Evolutionary conservation across 2,113 vertebrate genomes (phyloP).

Genomic region (Elephantulus edwardii): DNA sequence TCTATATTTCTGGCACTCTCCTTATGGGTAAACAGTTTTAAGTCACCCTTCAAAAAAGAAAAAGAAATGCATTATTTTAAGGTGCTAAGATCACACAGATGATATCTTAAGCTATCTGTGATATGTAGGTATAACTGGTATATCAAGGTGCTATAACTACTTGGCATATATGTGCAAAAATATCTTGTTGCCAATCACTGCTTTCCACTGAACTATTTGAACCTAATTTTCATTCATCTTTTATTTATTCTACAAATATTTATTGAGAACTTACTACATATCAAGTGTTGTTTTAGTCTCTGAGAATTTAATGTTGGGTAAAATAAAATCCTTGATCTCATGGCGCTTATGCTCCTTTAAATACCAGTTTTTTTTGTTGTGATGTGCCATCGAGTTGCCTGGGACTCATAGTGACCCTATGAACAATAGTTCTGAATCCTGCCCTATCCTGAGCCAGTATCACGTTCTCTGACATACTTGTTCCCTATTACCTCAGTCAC

Average conservation of each 20-base stretch:
- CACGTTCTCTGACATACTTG: too few species aligned
- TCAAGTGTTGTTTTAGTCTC: neutral
- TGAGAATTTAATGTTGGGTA: neutral
- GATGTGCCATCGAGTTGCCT: too few species aligned
- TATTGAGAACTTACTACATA: neutral
- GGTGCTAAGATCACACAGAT: constrained; percentile 3
- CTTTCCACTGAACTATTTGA: neutral
- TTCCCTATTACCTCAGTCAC: too few species aligned
- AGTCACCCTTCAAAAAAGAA: constrained; percentile 11
- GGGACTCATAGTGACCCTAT: too few species aligned
- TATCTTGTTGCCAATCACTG: neutral
- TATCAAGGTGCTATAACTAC: neutral
- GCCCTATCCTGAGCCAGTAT: too few species aligned
- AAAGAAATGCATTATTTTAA: neutral
- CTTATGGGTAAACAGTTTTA: constrained; percentile 23
- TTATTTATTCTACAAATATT: constrained; percentile 35
- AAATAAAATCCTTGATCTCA: neutral
- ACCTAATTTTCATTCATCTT: neutral
- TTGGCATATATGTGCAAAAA: neutral
- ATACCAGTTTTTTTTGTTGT: too few species aligned
- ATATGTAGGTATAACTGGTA: neutral
- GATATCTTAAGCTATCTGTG: neutral
- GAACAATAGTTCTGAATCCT: too few species aligned
- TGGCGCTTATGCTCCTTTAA: neutral
- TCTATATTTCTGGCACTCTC: neutral